A percentile compares a stretch with the other conserved stretches of the same genome.
phyloP scores from a whole-genome alignment of 2,888 invertebrate genomes.

The Perizoma flavofasciatum region DNA sequence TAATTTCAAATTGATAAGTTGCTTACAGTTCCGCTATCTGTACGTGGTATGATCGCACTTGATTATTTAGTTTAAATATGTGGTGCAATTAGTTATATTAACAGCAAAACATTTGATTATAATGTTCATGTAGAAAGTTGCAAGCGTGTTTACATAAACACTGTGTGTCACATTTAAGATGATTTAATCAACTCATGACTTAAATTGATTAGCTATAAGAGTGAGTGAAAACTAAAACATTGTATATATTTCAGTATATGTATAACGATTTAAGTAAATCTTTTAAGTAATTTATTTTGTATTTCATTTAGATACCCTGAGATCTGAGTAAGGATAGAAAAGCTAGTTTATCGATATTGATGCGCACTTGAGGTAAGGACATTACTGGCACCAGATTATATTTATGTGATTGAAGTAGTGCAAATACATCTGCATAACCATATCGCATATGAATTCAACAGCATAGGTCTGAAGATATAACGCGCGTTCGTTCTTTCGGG shows the following conservation, averaged over 20 bases:
- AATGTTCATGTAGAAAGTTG: conserved; percentile 63
- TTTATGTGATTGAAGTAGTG: conserved; percentile 5
- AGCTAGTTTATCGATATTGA: conserved; percentile 30
- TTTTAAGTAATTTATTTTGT: conserved; percentile 77
- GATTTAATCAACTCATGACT: conserved; percentile 81
- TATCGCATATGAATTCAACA: background rate
- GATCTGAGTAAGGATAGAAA: conserved; percentile 62
- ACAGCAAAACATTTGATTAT: conserved; percentile 54
- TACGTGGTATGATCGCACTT: conserved; percentile 35
- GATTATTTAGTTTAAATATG: conserved; percentile 48
- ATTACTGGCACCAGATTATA: conserved; percentile 38
- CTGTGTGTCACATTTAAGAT: conserved; percentile 73
- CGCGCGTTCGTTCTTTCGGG: conserved; percentile 28
- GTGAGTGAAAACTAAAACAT: conserved; percentile 75
- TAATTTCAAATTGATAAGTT: conserved; percentile 29
- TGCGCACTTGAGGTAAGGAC: conserved; percentile 37
- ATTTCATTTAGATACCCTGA: conserved; percentile 81
- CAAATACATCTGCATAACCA: background rate
- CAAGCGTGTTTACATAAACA: conserved; percentile 65
- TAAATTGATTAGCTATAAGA: conserved; percentile 77
- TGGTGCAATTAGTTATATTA: conserved; percentile 70
- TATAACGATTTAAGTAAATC: conserved; percentile 79
- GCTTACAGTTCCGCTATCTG: conserved; percentile 39
- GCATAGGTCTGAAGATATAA: conserved; percentile 6
- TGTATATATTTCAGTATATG: conserved; percentile 80